Base-by-base conservation (phyloP, 2,113 vertebrate species). In the Lophius piscatorius region DNA sequence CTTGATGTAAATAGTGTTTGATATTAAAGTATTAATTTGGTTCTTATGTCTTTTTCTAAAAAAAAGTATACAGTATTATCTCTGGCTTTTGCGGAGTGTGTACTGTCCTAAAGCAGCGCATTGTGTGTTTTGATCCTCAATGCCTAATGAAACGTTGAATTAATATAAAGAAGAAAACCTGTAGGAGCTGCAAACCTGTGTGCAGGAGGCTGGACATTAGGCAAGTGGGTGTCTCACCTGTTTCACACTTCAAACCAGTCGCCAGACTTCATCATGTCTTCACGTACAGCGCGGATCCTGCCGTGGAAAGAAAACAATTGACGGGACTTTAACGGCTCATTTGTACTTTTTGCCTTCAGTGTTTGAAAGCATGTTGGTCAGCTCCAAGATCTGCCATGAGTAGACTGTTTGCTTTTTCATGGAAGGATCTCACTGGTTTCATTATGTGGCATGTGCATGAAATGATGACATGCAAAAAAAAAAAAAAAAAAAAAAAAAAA, bases 1-100 rank as follows among this genome's bases (percentile, higher is more conserved):
- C 92, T 89, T 95, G 95, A 95, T 99, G 97, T 99, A 99, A 93
- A 99, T 99, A 98, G 93, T 99, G 95, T 99, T 99, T 98, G 96
- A 98, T 99, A 99, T 96, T 96, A 97, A 98, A 96, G 92, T 96
- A 96, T 98, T 98, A 92, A 99, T 98, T 99, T 96, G 94, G 95
- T 98, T 98, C 93, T 94, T 95, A 95, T 93, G 11, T 31, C 94
- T 96, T 94, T 98, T 99, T 97, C 97, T 91, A 95, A 96, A 89
- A 96, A 89, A 79, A 86, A 45, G 87, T 94, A 91, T 89, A 94
- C 88, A 93, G 90, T 93, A 95, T 92, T 93, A 91, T 94, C 94
- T 96, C 93, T 91, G 93, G 90, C 92, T 94, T 93, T 90, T 91
- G 90, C 80, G 92, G 91, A 92, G 92, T 89, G 90, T 59, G 76